phyloP scores from a whole-genome alignment of 2,797 vertebrate genomes.

The Lacerta agilis region DNA sequence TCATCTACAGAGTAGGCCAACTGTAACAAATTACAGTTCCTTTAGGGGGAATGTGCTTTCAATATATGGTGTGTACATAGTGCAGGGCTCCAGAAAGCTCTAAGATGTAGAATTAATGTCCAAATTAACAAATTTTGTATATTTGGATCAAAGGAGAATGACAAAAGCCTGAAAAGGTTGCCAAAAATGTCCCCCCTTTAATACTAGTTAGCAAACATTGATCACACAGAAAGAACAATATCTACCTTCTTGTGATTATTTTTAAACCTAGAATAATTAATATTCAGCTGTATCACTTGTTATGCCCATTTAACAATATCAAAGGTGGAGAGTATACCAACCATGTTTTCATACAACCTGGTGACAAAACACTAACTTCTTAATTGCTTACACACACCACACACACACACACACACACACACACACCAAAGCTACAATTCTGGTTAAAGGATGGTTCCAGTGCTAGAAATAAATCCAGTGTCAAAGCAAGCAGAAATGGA shows the following conservation, averaged over 20 bases:
- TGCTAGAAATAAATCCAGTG: no score
- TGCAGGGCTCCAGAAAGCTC: not conserved
- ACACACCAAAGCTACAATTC: not conserved
- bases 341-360: not conserved
- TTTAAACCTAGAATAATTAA: not conserved
- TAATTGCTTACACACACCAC: no score
- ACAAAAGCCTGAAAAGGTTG: not conserved
- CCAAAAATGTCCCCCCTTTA: not conserved
- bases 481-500: not conserved
- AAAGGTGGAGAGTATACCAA: not conserved
- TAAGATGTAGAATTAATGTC: not conserved
- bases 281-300: not conserved
- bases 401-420: not conserved
- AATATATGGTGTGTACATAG: not conserved
- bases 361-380: not conserved
- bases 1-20: not conserved
- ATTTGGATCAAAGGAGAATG: not conserved
- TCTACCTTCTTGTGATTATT: not conserved
- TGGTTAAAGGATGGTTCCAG: not conserved
- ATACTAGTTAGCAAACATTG: not conserved
- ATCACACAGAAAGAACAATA: not conserved
- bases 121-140: not conserved
- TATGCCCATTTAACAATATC: not conserved
- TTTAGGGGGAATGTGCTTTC: no score
- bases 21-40: no score